Evolutionary conservation across 2,888 invertebrate species (phyloP).

Genomic region (Lycophotia porphyrea): DNA sequence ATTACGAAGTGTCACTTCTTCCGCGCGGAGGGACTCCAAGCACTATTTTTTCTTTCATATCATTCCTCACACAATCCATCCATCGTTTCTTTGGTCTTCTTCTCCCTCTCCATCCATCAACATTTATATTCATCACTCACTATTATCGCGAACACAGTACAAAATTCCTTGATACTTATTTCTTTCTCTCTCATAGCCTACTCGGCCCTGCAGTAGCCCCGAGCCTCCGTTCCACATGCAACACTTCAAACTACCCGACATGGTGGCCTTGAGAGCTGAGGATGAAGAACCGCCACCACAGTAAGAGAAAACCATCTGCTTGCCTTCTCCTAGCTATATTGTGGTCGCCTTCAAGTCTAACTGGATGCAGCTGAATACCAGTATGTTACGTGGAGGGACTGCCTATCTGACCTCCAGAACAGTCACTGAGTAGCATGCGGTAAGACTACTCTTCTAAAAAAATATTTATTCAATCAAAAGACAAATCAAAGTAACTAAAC

Average conservation of each 20-base stretch:
- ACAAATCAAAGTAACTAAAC: background rate
- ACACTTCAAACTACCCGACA: conserved; percentile 93
- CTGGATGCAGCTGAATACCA: background rate
- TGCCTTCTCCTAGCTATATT: too few species aligned
- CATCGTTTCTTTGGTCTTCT: too few species aligned
- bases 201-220: conserved; percentile 90
- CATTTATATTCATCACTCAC: too few species aligned
- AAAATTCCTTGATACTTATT: background rate
- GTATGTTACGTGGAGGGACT: background rate
- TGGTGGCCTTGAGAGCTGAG: conserved; percentile 84
- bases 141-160: background rate
- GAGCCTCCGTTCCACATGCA: conserved; percentile 94
- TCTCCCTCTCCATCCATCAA: too few species aligned
- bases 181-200: conserved; percentile 58
- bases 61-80: too few species aligned
- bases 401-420: background rate
- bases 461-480: background rate
- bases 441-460: background rate
- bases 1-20: too few species aligned
- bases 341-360: background rate
- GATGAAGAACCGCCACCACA: conserved; percentile 69
- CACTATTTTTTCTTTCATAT: too few species aligned
- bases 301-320: background rate
- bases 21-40: too few species aligned
- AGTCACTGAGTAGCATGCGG: background rate